Base-by-base conservation (phyloP, 2,888 invertebrate genomes). In the Sesia apiformis region DNA sequence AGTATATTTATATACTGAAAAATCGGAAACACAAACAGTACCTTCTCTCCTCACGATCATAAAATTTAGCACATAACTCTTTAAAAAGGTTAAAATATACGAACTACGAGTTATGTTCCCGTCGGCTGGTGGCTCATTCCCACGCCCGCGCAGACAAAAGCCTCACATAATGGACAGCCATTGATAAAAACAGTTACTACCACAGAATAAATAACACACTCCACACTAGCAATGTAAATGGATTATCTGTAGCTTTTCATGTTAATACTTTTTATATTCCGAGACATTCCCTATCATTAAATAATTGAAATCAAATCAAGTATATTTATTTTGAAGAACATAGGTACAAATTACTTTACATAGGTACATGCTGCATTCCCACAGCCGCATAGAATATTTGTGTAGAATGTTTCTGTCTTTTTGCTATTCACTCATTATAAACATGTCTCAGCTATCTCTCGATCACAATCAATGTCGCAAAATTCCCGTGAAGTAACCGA, bases 181-280 rank as follows among this genome's bases (percentile, higher is more conserved):
- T 62, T 59, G 76, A 77, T 77, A 79, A 77, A 76, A 77, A 79
- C 74, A 70, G 74, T 78, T 78, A 77, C 78, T 78, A 76, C 79
- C 70, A 56, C 69, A 69, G 69, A 74, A 75, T 74, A 72, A 75
- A 77, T 74, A 76, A 71, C 68, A 64, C 50, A 39, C 50, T 62
- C 50, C 7, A 50, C 50, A 50, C 50, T 46, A 50, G 39, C 50
- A 38, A 38, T 60, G 54, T 52, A 52, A 65, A 66, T 64, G 64
- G 65, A 64, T 67, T 72, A 72, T 70, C 70, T 67, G 56, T 55
- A 60, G 63, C 50, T 50, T 39, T 50, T 50, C 42, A 50, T 50
- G 38, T 3, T 42, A 42, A 23, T 23, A 1, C 23, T 23, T 23
- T 23, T 23, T 23, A 23, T 23, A 23, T 23, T 2, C 23, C 23